Percentiles rank a stretch among this genome's conserved stretches.
Evolutionary conservation across 2,888 invertebrate genomes (phyloP).

Genomic region (Kryphioiulus occultus): DNA sequence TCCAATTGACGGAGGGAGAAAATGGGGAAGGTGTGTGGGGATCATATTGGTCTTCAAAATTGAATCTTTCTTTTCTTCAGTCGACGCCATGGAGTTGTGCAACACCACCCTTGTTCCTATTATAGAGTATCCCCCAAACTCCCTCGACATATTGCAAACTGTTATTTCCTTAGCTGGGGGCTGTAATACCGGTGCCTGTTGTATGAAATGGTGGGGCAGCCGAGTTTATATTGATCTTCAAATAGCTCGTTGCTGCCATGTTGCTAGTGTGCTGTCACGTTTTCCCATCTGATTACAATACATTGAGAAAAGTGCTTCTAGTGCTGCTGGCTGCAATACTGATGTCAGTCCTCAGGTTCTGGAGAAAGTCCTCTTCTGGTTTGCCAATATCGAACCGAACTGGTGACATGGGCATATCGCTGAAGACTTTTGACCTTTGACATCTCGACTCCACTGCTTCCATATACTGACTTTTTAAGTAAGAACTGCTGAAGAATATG

Average conservation of each 20-base stretch:
- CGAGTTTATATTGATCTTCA: constrained; percentile 42
- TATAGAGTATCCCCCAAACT: constrained; percentile 44
- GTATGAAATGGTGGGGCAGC: constrained; percentile 45
- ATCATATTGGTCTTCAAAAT: constrained; percentile 46
- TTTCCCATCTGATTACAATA: constrained; percentile 40
- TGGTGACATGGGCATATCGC: constrained; percentile 6
- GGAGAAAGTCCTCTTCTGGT: not conserved
- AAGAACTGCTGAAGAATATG: not conserved
- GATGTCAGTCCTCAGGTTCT: not conserved
- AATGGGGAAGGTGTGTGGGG: not conserved
- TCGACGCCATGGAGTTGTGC: not conserved
- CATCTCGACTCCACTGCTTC: not conserved
- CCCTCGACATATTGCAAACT: constrained; percentile 46
- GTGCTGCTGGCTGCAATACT: not conserved
- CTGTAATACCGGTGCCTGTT: constrained; percentile 43
- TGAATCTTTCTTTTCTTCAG: constrained; percentile 41
- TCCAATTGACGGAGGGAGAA: not conserved
- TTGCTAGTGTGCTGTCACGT: constrained; percentile 14
- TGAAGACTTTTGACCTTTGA: not conserved
- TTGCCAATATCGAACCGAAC: not conserved
- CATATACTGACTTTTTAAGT: constrained; percentile 3
- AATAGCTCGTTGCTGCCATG: constrained; percentile 39
- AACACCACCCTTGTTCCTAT: constrained; percentile 32
- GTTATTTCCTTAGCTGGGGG: constrained; percentile 43
- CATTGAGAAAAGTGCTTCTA: not conserved